These are phyloP conservation scores for Apantesis nais DNA, from an alignment of 2,888 invertebrate genomes.

Conservation along the genomic window DNA sequence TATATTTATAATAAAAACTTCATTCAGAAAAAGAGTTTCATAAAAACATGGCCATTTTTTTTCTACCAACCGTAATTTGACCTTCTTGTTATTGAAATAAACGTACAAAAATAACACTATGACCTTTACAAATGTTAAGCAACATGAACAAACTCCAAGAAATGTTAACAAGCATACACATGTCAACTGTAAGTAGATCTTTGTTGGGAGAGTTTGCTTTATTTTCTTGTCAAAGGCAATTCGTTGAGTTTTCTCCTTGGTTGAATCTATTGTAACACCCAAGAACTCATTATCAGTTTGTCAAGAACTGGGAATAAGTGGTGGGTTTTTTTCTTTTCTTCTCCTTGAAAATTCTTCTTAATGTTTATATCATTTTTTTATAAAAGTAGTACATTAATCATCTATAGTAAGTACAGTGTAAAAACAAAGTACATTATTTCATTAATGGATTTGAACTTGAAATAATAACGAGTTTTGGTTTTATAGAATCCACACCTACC, in stretches of 20 bases:
- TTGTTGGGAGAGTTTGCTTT: neutral
- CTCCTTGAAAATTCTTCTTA: neutral
- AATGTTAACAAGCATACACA: neutral
- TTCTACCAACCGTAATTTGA: neutral
- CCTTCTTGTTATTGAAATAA: neutral
- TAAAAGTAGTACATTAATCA: neutral
- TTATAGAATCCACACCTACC: constrained; percentile 70
- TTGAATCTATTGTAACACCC: neutral
- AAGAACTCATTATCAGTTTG: neutral
- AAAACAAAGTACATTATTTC: neutral
- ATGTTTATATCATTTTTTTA: neutral
- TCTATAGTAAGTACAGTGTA: neutral
- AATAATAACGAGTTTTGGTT: constrained; percentile 48
- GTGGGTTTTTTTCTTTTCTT: neutral
- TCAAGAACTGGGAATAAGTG: neutral
- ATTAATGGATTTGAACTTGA: neutral
- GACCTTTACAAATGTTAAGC: neutral
- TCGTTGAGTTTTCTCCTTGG: neutral
- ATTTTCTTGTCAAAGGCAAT: neutral
- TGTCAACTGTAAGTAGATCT: neutral
- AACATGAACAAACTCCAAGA: neutral
- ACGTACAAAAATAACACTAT: neutral
- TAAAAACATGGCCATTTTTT: neutral
- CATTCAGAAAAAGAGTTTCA: neutral
- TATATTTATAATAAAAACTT: too few relatives aligned